Conservation (phyloP, 2,113 vertebrate genomes). For the Peromyscus polionotus region DNA sequence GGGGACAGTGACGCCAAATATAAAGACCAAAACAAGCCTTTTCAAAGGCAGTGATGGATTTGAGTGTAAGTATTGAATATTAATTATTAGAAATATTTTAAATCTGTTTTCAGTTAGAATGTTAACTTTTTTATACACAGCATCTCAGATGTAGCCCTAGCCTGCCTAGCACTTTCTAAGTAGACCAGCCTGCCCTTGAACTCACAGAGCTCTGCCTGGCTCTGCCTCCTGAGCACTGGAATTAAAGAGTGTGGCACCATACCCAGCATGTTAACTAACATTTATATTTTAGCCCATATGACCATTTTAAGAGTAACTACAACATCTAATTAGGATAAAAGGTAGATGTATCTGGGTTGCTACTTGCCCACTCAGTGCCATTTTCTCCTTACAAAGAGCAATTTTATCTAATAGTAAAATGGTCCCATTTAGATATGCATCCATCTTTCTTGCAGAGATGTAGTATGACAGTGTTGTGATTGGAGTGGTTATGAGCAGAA, state of each 20-base stretch:
- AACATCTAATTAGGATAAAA: constrained; percentile 22
- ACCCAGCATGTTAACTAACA: neutral
- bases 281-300: neutral
- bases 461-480: neutral
- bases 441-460: neutral
- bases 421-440: neutral
- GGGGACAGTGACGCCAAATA: neutral
- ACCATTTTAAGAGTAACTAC: neutral
- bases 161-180: neutral
- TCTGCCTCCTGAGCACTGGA: neutral
- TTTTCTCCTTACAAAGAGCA: neutral
- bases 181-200: neutral
- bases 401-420: constrained; percentile 14
- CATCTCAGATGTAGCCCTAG: neutral
- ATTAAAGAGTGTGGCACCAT: neutral
- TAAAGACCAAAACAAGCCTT: neutral
- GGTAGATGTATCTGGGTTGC: neutral
- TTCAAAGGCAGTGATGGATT: neutral
- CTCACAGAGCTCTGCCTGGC: neutral
- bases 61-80: neutral
- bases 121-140: neutral
- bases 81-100: neutral
- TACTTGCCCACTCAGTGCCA: neutral
- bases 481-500: neutral
- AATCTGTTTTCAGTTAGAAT: constrained; percentile 1